Base-by-base conservation (phyloP, 2,888 invertebrate genomes). In the Carabus problematicus region DNA sequence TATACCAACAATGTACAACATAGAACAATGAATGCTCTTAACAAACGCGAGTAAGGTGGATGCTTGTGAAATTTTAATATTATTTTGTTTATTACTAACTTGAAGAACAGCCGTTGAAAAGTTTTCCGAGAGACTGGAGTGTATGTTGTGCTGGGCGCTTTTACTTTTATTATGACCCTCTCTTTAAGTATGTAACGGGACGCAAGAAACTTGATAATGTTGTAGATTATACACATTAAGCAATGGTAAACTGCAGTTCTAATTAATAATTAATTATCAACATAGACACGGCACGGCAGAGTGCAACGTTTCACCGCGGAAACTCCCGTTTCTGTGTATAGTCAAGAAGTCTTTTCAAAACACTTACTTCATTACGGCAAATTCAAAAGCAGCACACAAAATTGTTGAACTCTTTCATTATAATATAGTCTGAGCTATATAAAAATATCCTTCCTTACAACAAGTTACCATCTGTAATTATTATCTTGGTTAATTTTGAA, bases 161-260 rank as follows among this genome's bases (percentile, higher is more conserved):
- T 45, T 64, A 64, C 55, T 64, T 64, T 64, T 55, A 64, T 64
- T 64, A 64, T 64, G 56, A 64, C 55, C 64, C 56, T 64, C 64
- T 64, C 64, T 64, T 41, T 64, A 64, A 56, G 64, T 64, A 43
- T 45, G 64, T 55, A 64, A 64, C 43, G 45, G 9, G 64, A 55
- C 55, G 45, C 56, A 64, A 54, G 64, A 64, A 64, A 64, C 64
- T 64, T 64, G 64, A 64, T 64, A 64, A 64, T 55, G 19, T 64
- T 64, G 41, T 14, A 64, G 64, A 64, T 64, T 64, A 64, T 64
- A 64, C 55, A 45, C 56, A 64, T 64, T 64, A 64, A 64, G 55
- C 64, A 64, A 55, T 64, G 64, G 2, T 64, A 56, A 56, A 56
- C 43, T 64, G 64, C 56, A 64, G 19, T 43, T 7, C 56, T 64